Percentiles rank a stretch among this genome's conserved stretches.
Evolutionary conservation across 2,797 vertebrate species (phyloP).

Genomic region (Falco biarmicus): DNA sequence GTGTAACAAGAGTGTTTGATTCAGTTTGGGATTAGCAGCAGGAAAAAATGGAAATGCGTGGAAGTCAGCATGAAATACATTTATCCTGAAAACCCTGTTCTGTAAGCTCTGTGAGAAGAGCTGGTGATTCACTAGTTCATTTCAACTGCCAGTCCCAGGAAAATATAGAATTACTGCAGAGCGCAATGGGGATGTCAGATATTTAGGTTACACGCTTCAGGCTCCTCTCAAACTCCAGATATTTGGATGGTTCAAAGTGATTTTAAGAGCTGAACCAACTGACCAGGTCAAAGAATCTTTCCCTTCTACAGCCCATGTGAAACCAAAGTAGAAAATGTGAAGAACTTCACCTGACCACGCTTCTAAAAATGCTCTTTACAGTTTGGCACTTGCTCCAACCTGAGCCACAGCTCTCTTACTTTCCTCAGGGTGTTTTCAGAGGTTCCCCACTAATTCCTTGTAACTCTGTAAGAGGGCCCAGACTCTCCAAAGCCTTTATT

Average conservation of each 20-base stretch:
- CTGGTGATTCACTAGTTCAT: background rate
- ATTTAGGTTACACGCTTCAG: fast-evolving
- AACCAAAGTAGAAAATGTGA: background rate
- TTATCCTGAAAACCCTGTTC: background rate
- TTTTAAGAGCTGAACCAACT: background rate
- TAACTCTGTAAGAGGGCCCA: background rate
- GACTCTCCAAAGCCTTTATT: background rate
- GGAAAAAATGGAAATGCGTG: fast-evolving
- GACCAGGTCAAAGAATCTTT: background rate
- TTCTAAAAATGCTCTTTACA: background rate
- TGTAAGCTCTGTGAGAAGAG: background rate
- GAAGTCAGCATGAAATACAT: background rate
- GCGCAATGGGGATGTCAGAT: background rate
- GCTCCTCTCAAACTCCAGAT: background rate
- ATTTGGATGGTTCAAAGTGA: background rate
- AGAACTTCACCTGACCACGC: background rate
- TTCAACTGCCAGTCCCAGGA: background rate
- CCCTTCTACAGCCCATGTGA: background rate
- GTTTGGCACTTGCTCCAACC: background rate
- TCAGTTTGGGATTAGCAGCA: background rate
- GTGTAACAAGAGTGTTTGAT: background rate
- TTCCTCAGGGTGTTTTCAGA: background rate
- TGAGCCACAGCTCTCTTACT: background rate
- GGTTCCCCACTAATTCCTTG: background rate
- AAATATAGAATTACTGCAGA: background rate